Percentiles rank a stretch among this genome's conserved stretches.
These are phyloP conservation scores for Forficula auricularia DNA, from an alignment of 1,140 invertebrate genomes.

Conservation along the genomic window DNA sequence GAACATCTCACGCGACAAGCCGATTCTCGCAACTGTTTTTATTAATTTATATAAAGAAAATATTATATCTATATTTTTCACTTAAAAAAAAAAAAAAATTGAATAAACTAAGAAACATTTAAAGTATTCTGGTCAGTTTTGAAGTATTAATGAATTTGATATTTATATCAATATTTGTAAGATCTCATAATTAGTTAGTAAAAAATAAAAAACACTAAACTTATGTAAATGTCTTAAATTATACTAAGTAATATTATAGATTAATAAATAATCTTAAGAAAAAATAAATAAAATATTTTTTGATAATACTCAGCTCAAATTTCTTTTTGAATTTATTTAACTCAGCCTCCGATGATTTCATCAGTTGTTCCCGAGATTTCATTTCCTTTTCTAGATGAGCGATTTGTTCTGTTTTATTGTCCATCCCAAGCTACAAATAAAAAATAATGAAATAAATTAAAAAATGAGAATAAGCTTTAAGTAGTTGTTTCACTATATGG, in stretches of 20 bases:
- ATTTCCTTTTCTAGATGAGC: constrained; percentile 35
- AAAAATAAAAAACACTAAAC: too few relatives aligned
- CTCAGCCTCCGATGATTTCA: constrained; percentile 19
- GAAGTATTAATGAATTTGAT: background rate
- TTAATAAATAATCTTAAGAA: too few relatives aligned
- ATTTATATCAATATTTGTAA: background rate
- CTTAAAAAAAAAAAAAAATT: too few relatives aligned
- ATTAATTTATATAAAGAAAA: too few relatives aligned
- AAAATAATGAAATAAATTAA: too few relatives aligned
- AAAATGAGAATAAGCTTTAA: too few relatives aligned
- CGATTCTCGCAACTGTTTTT: too few relatives aligned
- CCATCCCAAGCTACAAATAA: constrained; percentile 31
- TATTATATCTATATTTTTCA: too few relatives aligned
- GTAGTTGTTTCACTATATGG: too few relatives aligned
- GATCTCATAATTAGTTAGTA: background rate
- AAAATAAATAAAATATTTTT: background rate
- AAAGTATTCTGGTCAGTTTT: background rate
- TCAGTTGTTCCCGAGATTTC: constrained; percentile 25
- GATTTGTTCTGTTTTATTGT: constrained; percentile 36
- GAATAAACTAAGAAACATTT: too few relatives aligned
- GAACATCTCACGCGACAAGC: too few relatives aligned
- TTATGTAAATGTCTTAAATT: too few relatives aligned
- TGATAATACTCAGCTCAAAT: constrained; percentile 26
- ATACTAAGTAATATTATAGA: constrained; percentile 2
- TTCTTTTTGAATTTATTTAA: constrained; percentile 19